These are phyloP conservation scores for Xestia sexstrigata DNA, from an alignment of 2,888 invertebrate species.

Conservation along the genomic window DNA sequence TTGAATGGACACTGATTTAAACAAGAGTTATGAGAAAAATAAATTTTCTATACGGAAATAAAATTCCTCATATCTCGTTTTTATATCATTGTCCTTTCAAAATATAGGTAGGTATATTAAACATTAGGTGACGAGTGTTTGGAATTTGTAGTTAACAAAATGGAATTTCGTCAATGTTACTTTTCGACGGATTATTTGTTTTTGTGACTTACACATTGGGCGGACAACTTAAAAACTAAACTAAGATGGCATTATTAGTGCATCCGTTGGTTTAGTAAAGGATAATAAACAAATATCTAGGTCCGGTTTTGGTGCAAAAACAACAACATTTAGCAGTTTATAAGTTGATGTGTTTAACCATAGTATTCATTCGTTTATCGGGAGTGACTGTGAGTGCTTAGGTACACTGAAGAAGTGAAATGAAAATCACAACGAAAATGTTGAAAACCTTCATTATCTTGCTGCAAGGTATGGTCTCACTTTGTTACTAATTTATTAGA, in stretches of 20 bases:
- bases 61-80: too few relatives aligned
- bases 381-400: neutral
- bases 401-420: neutral
- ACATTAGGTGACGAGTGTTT: neutral
- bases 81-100: too few relatives aligned
- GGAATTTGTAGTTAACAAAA: neutral
- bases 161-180: neutral
- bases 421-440: conserved; percentile 23
- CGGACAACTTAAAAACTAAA: neutral
- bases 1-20: too few relatives aligned
- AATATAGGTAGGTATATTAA: too few relatives aligned
- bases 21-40: too few relatives aligned
- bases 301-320: conserved; percentile 21
- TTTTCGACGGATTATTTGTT: neutral
- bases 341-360: neutral
- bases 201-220: too few relatives aligned
- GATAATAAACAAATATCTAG: conserved; percentile 45
- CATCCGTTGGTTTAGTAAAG: conserved; percentile 30
- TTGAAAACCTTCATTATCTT: conserved; percentile 27
- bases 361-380: neutral
- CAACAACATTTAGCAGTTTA: conserved; percentile 38
- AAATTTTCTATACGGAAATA: too few relatives aligned
- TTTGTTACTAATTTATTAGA: neutral
- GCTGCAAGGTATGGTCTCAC: conserved; percentile 47
- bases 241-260: conserved; percentile 18